phyloP scores from a whole-genome alignment of 2,113 vertebrate species.

The Rhagologus leucostigma region DNA sequence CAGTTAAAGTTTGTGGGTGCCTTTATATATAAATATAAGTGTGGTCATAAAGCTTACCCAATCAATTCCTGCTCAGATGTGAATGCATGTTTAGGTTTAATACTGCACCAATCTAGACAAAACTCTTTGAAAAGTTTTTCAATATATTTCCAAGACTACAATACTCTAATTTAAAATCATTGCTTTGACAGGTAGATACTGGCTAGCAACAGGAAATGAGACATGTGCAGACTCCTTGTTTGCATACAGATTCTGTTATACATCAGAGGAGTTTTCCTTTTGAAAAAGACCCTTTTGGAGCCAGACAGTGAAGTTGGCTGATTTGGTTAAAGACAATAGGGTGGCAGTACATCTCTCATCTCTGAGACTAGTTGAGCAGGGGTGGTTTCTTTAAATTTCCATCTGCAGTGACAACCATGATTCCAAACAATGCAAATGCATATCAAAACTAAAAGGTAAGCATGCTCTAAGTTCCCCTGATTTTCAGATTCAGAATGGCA shows the following conservation, averaged over 20 bases:
- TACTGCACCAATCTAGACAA: neutral
- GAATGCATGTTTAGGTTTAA: neutral
- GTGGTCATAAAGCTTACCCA: accelerated
- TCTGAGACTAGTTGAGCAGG: neutral
- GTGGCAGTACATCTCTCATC: neutral
- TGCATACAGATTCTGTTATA: neutral
- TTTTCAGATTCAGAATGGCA: neutral
- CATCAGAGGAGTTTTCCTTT: neutral
- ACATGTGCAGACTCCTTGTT: accelerated
- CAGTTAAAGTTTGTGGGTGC: neutral
- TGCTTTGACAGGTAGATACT: neutral
- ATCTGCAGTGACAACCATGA: neutral
- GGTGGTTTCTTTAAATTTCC: neutral
- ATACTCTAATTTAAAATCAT: neutral
- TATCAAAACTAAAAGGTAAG: neutral
- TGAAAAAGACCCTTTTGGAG: neutral
- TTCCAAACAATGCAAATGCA: neutral
- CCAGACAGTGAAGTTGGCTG: neutral
- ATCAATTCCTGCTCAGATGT: neutral
- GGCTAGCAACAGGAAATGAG: neutral
- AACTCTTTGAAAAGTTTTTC: neutral
- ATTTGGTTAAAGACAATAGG: neutral
- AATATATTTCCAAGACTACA: neutral
- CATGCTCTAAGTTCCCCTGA: neutral
- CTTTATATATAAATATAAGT: neutral